Evolutionary conservation across 2,888 invertebrate genomes (phyloP), one percentile per base, ranked within the genome.

Genomic region (Patella ulyssiponensis): DNA sequence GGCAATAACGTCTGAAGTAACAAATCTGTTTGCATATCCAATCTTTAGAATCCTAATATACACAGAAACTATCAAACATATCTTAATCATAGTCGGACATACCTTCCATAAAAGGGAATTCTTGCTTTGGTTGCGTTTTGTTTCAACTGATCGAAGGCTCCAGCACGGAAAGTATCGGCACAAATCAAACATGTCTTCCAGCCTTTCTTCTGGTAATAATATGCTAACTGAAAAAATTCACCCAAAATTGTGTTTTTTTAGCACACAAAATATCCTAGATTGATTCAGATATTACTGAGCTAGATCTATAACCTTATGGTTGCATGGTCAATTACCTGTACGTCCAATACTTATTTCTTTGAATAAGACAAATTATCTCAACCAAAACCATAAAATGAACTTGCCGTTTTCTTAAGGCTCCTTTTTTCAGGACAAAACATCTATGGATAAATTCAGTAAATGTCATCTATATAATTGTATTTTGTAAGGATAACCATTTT

Each of bases 141-240:
- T 93, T 99, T 99, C 80, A 99, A 95, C 93, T 99, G 99, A 93
- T 99, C 99, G 90, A 99, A 99, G 81, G 99, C 99, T 92, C 99
- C 99, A 88, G 99, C 99, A 93, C 99, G 95, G 93, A 99, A 99
- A 73, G 99, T 99, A 92, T 99, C 99, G 7, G 99, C 99, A 93
- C 99, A 99, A 54, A 99, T 98, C 74, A 99, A 93, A 91, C 97
- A 98, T 44, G 98, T 97, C 92, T 99, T 99, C 99, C 99, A 99
- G 88, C 98, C 98, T 92, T 99, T 99, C 90, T 98, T 96, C 91
- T 98, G 94, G 92, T 99, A 99, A 92, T 98, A 96, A 93, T 99
- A 99, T 23, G 99, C 99, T 89, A 99, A 93, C 94, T 93, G 84
- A 56, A 90, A 87, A 52, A 56, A 44, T 7, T 44, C 44, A 44